These are phyloP conservation scores for Siderastrea siderea DNA, from an alignment of 92 coral and sea anemone species.

Conservation along the genomic window DNA sequence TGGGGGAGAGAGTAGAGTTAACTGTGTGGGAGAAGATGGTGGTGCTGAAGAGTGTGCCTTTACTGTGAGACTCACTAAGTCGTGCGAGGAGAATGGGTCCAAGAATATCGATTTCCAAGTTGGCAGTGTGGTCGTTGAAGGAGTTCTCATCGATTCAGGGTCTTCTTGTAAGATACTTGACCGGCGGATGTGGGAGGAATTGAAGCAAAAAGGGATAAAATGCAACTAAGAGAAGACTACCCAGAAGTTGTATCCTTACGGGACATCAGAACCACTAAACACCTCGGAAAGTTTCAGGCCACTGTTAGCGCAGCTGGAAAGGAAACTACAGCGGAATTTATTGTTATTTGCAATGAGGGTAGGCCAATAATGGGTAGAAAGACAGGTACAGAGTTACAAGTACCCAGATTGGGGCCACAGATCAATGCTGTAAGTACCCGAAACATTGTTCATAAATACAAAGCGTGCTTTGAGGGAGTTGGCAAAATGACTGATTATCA, in stretches of 20 bases:
- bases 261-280: slow-evolving; percentile 34
- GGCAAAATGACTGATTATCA: slow-evolving; percentile 25
- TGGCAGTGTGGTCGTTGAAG: slow-evolving; percentile 49
- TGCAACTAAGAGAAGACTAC: slow-evolving; percentile 47
- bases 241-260: slow-evolving; percentile 47
- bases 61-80: background rate
- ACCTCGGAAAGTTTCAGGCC: slow-evolving; percentile 40
- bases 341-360: slow-evolving; percentile 52
- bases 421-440: slow-evolving; percentile 32
- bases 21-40: slow-evolving; percentile 22
- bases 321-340: slow-evolving; percentile 37
- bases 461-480: slow-evolving; percentile 35
- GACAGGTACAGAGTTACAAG: slow-evolving; percentile 25
- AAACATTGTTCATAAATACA: slow-evolving; percentile 30
- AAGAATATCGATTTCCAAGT: slow-evolving; percentile 39
- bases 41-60: slow-evolving; percentile 50
- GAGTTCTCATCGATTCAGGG: slow-evolving; percentile 64
- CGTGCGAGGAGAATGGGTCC: slow-evolving; percentile 12
- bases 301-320: slow-evolving; percentile 5
- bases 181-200: slow-evolving; percentile 38
- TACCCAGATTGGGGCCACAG: slow-evolving; percentile 20
- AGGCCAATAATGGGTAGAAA: slow-evolving; percentile 41
- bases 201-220: slow-evolving; percentile 53
- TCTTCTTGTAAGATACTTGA: slow-evolving; percentile 54
- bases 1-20: slow-evolving; percentile 22